Base-by-base conservation (phyloP, 2,888 invertebrate species). In the Ophion ellenae region DNA sequence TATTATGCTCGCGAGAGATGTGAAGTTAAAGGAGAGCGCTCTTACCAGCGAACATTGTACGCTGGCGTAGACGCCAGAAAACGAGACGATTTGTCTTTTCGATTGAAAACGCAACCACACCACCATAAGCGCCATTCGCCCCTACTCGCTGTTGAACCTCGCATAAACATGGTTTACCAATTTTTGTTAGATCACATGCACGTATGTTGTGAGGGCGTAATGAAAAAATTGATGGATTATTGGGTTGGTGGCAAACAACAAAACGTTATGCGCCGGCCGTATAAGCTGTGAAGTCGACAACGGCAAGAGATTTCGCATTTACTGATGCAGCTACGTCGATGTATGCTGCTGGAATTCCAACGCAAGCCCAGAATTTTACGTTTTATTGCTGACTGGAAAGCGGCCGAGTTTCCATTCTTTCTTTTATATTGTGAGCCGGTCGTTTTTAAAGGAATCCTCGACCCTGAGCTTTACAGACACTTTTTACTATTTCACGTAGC, bases 391-490 rank as follows among this genome's bases (percentile, higher is more conserved):
- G 63, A 84, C 14, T 86, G 84, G 82, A 89, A 88, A 77, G 88
- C 87, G 1, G 86, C 84, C 59, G 86, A 88, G 40, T 84, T 83
- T 36, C 63, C 84, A 53, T 86, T 88, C 64, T 86, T 88, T 76
- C 59, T 85, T 24, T 78, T 87, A 11, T 89, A 91, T 69, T 82
- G 84, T 47, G 91, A 90, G 20, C 84, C 87, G 9, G 73, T 90
- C 28, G 87, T 90, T 36, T 24, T 88, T 2, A 87, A 84, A 77
- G 77, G 67, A 64, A 59, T 86, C 45, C 53, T 88, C 10, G 5
- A 24, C 2, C 57, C 79, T 5, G 63, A 83, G 11, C 24, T 87
- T 6, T 87, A 86, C 53, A 79, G 77, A 10, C 80, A 86, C 47
- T 83, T 88, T 63, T 45, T 87, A 59, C 28, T 86, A 3, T 76